A percentile compares a stretch with the other conserved stretches of the same genome.
phyloP scores from a whole-genome alignment of 2,888 invertebrate species.

The Heliconius ethilla region DNA sequence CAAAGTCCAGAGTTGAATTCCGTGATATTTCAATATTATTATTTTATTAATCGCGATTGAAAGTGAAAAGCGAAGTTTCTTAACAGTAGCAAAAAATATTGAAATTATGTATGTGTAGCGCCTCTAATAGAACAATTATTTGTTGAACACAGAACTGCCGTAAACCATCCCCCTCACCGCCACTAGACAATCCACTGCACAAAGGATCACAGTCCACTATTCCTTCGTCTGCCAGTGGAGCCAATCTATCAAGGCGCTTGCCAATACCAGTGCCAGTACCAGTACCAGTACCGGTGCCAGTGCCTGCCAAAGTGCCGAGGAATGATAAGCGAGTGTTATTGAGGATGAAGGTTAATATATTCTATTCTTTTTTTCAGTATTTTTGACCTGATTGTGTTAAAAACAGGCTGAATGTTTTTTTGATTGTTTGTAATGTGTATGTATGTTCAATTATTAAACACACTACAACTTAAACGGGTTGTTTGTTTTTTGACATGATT shows the following conservation, averaged over 20 bases:
- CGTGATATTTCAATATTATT: too few species aligned
- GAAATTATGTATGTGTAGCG: too few species aligned
- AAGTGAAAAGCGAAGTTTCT: too few species aligned
- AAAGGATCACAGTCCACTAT: background rate
- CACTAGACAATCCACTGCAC: slow-evolving; percentile 70
- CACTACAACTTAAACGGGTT: too few species aligned
- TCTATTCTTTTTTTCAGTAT: background rate
- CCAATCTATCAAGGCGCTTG: slow-evolving; percentile 35
- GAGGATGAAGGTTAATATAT: slow-evolving; percentile 64
- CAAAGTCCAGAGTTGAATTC: too few species aligned
- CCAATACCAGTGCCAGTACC: slow-evolving; percentile 28
- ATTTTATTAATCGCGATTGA: too few species aligned
- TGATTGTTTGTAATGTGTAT: too few species aligned
- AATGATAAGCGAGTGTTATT: slow-evolving; percentile 65
- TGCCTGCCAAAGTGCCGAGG: slow-evolving; percentile 50
- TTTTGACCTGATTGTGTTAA: background rate
- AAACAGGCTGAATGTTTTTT: background rate
- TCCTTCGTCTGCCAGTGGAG: slow-evolving; percentile 42
- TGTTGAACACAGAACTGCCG: slow-evolving; percentile 60
- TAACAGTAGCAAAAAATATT: too few species aligned
- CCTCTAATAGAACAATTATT: background rate
- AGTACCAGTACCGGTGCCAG: slow-evolving; percentile 38
- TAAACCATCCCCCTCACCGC: slow-evolving; percentile 58
- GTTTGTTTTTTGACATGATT: too few species aligned
- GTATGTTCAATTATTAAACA: too few species aligned